Conservation (phyloP, 2,113 vertebrate species). For the Axis porcinus region DNA sequence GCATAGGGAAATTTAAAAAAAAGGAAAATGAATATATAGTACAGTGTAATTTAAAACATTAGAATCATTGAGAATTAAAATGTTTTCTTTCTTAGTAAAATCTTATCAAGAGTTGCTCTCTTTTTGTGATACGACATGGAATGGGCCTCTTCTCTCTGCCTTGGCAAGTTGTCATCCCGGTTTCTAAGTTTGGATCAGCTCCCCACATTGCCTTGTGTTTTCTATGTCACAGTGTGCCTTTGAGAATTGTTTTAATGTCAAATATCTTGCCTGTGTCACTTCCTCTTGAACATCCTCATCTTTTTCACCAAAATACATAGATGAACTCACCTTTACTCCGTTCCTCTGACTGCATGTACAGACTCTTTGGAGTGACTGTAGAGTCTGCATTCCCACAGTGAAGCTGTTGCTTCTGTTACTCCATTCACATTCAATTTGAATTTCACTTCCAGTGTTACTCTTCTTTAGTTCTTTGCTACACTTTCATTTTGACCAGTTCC, state of each 20-base stretch:
- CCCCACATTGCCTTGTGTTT: not conserved
- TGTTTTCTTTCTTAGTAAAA: not conserved
- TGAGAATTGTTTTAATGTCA: not conserved
- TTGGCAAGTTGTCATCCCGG: not conserved
- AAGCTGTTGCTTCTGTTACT: not conserved
- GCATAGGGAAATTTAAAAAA: not conserved
- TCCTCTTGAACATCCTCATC: not conserved
- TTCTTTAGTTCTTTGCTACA: not conserved
- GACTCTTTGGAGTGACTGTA: not conserved
- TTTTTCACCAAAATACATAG: not conserved
- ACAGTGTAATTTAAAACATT: not conserved
- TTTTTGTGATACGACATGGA: not conserved
- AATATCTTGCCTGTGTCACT: not conserved
- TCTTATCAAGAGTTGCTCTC: not conserved
- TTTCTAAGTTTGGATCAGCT: not conserved
- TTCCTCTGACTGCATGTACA: not conserved
- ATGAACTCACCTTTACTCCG: not conserved
- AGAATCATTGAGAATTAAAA: not conserved
- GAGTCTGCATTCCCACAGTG: not conserved
- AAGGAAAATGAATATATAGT: not conserved
- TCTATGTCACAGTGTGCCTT: not conserved
- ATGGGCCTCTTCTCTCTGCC: not conserved
- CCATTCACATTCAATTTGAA: not conserved
- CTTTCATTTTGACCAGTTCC: not conserved
- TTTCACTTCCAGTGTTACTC: not conserved